Evolutionary conservation across 2,888 invertebrate genomes (phyloP).

Genomic region (Pterostichus madidus): DNA sequence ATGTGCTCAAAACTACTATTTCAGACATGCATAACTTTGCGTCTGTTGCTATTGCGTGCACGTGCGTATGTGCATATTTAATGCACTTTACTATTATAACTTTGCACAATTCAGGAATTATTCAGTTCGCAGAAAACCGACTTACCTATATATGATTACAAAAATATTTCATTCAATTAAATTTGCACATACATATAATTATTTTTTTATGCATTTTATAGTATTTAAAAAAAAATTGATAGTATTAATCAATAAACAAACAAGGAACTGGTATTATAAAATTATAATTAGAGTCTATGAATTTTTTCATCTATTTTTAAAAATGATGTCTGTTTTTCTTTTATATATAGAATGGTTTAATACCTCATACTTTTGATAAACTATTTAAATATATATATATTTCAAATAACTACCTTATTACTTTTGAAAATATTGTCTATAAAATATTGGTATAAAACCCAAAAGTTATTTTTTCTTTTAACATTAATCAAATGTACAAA

Average conservation of each 20-base stretch:
- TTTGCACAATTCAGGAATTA: neutral
- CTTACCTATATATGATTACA: too few relatives aligned
- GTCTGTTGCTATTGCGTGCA: neutral
- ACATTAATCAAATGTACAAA: too few relatives aligned
- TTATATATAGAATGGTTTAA: neutral
- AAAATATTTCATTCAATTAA: too few relatives aligned
- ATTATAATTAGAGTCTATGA: neutral
- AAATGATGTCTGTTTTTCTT: slow-evolving; percentile 3
- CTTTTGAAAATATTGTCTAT: too few relatives aligned
- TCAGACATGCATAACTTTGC: neutral
- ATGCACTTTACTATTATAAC: neutral
- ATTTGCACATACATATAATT: too few relatives aligned
- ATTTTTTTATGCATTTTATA: too few relatives aligned
- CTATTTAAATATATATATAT: too few relatives aligned
- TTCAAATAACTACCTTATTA: too few relatives aligned
- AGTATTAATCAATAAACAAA: too few relatives aligned
- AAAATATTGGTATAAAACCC: too few relatives aligned
- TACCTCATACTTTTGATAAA: neutral
- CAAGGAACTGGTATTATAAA: neutral
- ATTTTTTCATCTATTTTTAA: neutral
- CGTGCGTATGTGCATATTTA: neutral
- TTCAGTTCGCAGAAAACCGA: neutral
- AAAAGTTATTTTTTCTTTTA: too few relatives aligned
- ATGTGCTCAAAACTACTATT: neutral
- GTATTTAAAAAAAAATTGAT: too few relatives aligned